Base-by-base conservation (phyloP, 1,140 invertebrate genomes). In the Kradibia gibbosae region DNA sequence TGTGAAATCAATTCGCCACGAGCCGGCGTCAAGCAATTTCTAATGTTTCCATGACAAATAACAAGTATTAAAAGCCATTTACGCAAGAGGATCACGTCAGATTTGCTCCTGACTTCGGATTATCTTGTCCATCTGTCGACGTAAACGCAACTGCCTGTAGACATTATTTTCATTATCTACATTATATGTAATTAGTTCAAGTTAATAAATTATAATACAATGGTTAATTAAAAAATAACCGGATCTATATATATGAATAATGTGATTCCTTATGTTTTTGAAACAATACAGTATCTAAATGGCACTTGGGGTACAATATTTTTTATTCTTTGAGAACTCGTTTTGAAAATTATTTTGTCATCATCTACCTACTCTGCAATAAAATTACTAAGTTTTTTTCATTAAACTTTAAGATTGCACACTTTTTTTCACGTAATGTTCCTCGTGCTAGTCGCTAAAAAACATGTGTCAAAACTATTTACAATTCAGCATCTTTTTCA, bases 31-130 rank as follows among this genome's bases (percentile, higher is more conserved):
- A 39, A 0, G 28, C 17, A 67, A 75, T 84, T 82, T 82, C 87
- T 85, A 85, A 86, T 79, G 62, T 57, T 81, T 31, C 50, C 31
- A 70, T 84, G 87, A 88, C 84, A 86, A 87, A 88, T 87, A 86
- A 78, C 60, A 57, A 50, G 83, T 78, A 81, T 86, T 87, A 85
- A 86, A 78, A 77, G 82, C 84, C 85, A 87, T 87, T 88, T 86
- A 86, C 84, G 82, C 84, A 83, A 86, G 77, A 82, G 86, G 85
- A 87, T 88, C 85, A 86, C 75, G 84, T 88, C 86, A 83, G 85
- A 85, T 86, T 86, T 71, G 72, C 81, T 85, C 77, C 77, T 78
- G 53, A 48, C 80, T 73, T 65, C 79, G 83, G 86, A 87, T 87
- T 87, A 87, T 87, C 86, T 83, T 84, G 81, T 86, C 60, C 81